These are phyloP conservation scores for Sarcophaga rosellei DNA, from an alignment of 2,888 invertebrate genomes.

Conservation along the genomic window DNA sequence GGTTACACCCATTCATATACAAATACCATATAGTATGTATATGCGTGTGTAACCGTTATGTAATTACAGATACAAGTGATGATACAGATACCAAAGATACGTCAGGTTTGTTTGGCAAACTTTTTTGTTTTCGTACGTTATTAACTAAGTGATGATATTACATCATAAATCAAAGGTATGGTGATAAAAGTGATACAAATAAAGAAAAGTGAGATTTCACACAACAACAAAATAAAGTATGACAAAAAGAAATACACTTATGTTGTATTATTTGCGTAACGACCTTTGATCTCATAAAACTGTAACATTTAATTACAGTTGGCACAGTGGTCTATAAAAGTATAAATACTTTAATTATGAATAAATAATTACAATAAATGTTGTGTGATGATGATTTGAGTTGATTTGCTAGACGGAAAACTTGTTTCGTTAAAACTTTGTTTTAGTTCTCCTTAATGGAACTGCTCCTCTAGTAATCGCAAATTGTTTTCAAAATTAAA, in stretches of 20 bases:
- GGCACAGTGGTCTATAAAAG: not conserved
- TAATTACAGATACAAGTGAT: not conserved
- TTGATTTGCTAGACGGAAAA: too few species aligned
- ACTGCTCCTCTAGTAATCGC: too few species aligned
- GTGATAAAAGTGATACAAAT: not conserved
- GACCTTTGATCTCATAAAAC: conserved; percentile 11
- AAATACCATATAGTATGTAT: conserved; percentile 8
- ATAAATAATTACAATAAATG: not conserved
- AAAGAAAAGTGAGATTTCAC: not conserved
- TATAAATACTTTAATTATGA: not conserved
- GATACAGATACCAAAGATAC: conserved; percentile 27
- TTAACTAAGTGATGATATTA: conserved; percentile 38
- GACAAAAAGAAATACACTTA: not conserved
- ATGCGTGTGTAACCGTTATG: conserved; percentile 14
- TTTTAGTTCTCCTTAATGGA: too few species aligned
- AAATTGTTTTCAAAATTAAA: too few species aligned
- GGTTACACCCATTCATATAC: not conserved
- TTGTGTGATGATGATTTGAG: too few species aligned
- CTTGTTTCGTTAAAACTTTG: too few species aligned
- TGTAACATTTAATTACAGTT: not conserved
- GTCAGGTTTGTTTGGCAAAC: conserved; percentile 28
- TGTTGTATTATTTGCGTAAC: not conserved
- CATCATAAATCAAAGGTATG: conserved; percentile 37
- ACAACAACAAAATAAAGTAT: not conserved
- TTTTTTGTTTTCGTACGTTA: conserved; percentile 13